phyloP scores from a whole-genome alignment of 2,797 vertebrate species.

The Lithobates sylvaticus region DNA sequence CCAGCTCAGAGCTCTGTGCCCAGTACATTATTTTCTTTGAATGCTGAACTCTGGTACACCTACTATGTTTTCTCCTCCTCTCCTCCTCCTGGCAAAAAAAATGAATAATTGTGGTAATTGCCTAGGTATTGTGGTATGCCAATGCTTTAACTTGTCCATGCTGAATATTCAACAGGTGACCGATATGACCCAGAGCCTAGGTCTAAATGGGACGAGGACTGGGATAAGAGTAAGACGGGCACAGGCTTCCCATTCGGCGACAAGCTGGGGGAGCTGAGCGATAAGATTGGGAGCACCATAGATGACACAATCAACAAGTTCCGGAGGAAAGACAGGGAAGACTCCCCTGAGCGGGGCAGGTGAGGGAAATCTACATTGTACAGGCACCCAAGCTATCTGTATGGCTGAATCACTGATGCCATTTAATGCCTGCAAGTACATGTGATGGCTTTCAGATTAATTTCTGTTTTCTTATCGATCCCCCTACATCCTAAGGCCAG shows the following conservation, averaged over 20 bases:
- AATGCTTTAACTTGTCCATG: conserved; percentile 13
- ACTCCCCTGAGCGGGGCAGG: conserved; percentile 96
- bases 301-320: conserved; percentile 97
- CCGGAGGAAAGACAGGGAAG: conserved; percentile 93
- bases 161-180: conserved; percentile 79
- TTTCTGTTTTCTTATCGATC: too few species aligned
- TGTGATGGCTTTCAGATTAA: too few species aligned
- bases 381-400: too few species aligned
- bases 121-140: not conserved
- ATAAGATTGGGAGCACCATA: conserved; percentile 97
- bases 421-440: too few species aligned
- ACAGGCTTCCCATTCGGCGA: conserved; percentile 94
- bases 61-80: too few species aligned
- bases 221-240: conserved; percentile 91
- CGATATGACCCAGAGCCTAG: conserved; percentile 87
- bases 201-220: conserved; percentile 95
- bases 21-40: too few species aligned
- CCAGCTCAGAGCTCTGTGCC: too few species aligned
- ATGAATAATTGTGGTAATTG: too few species aligned
- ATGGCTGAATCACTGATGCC: too few species aligned
- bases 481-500: too few species aligned
- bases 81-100: too few species aligned
- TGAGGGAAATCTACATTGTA: conserved; percentile 65
- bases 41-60: too few species aligned
- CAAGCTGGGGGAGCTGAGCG: conserved; percentile 94